Conservation (phyloP, 1,140 invertebrate genomes). For the Pseudomyrmex gracilis region DNA sequence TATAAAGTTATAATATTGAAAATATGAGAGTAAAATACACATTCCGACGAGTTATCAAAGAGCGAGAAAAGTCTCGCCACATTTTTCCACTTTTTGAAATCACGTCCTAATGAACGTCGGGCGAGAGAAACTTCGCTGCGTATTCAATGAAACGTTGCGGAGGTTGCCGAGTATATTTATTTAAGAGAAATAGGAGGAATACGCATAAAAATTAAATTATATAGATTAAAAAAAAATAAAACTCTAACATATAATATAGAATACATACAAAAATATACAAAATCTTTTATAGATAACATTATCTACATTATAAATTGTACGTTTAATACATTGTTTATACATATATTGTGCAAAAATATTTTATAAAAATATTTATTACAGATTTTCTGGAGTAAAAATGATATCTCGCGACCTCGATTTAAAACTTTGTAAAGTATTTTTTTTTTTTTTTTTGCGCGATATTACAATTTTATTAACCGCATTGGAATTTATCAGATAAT, state of each 20-base stretch:
- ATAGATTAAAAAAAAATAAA: not conserved
- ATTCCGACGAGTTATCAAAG: not conserved
- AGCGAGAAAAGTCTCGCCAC: not conserved
- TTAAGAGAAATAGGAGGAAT: not conserved
- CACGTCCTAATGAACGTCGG: not conserved
- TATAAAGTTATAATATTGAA: constrained; percentile 2
- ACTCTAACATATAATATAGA: too few species aligned
- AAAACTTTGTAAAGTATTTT: not conserved
- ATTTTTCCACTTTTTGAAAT: not conserved
- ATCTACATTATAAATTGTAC: too few species aligned
- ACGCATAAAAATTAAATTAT: not conserved
- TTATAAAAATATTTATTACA: too few species aligned
- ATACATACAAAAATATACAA: too few species aligned
- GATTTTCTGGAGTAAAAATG: too few species aligned
- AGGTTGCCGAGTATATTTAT: not conserved
- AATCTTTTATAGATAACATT: too few species aligned
- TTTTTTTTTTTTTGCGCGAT: not conserved
- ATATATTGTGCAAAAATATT: too few species aligned
- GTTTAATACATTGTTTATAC: too few species aligned
- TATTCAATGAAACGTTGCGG: not conserved
- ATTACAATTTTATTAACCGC: constrained; percentile 15
- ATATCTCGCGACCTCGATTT: not conserved
- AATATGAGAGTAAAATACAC: not conserved
- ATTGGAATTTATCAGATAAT: constrained; percentile 19
- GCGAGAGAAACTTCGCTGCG: not conserved